phyloP scores from a whole-genome alignment of 2,888 invertebrate species.

The Conus canariensis region DNA sequence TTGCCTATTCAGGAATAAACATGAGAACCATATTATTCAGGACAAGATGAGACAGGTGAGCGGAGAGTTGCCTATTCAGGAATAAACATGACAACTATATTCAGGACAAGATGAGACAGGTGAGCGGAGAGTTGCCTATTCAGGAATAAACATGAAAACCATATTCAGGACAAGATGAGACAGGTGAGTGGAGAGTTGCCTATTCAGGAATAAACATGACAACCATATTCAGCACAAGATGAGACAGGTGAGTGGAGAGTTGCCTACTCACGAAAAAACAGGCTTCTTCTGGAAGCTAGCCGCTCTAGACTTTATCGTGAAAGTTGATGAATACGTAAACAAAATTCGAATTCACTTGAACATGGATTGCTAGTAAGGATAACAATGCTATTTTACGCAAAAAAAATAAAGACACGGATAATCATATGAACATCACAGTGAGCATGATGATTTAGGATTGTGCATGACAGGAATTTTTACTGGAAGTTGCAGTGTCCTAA shows the following conservation, averaged over 20 bases:
- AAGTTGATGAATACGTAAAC: too few relatives aligned
- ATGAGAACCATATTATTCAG: slow-evolving; percentile 44
- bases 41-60: slow-evolving; percentile 75
- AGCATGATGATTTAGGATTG: too few relatives aligned
- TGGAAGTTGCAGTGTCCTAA: too few relatives aligned
- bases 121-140: not conserved
- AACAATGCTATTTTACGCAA: too few relatives aligned
- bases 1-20: slow-evolving; percentile 39
- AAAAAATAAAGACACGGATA: too few relatives aligned
- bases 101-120: not conserved
- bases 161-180: not conserved
- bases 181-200: not conserved
- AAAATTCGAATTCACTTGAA: too few relatives aligned
- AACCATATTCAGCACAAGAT: not conserved
- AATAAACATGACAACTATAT: slow-evolving; percentile 51
- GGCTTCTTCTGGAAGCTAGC: not conserved
- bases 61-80: too few relatives aligned
- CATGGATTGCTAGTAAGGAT: too few relatives aligned
- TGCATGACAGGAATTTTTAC: too few relatives aligned
- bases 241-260: slow-evolving; percentile 7
- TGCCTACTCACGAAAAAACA: slow-evolving; percentile 50
- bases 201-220: slow-evolving; percentile 50
- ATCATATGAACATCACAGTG: too few relatives aligned
- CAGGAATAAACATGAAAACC: slow-evolving; percentile 51
- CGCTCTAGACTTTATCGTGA: too few relatives aligned